A percentile compares a stretch with the other conserved stretches of the same genome.
These are phyloP conservation scores for Oscheius sp. DNA, from an alignment of 2,888 invertebrate genomes.

Conservation along the genomic window DNA sequence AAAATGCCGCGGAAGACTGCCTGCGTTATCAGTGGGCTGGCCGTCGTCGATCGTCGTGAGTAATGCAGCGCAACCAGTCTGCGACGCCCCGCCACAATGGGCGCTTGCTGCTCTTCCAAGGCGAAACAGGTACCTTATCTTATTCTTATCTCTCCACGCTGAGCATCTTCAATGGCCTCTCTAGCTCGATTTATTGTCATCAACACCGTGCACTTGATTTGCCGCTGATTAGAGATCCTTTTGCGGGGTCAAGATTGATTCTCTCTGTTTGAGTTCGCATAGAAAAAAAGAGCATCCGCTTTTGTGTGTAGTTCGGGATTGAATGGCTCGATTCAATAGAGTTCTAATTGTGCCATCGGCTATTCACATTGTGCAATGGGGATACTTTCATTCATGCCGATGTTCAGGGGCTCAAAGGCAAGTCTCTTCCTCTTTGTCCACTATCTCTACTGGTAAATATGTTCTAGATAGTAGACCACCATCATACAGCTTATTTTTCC, in stretches of 20 bases:
- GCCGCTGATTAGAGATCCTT: too few species aligned
- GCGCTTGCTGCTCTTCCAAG: constrained; percentile 59
- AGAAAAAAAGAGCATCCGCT: too few species aligned
- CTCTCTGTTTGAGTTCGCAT: too few species aligned
- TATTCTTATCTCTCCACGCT: constrained; percentile 22
- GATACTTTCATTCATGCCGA: background rate
- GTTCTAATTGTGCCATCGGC: too few species aligned
- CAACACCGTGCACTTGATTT: too few species aligned
- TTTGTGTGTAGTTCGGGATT: too few species aligned
- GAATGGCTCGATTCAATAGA: too few species aligned
- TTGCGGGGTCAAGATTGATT: too few species aligned
- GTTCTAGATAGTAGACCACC: background rate
- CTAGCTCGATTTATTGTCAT: too few species aligned
- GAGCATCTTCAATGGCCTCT: background rate
- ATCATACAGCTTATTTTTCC: background rate
- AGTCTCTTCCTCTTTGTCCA: background rate
- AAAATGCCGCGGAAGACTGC: constrained; percentile 32
- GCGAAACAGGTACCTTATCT: constrained; percentile 51
- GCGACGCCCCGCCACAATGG: constrained; percentile 46
- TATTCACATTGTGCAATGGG: too few species aligned
- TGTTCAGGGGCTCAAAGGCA: constrained; percentile 10
- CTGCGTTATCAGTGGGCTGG: constrained; percentile 36
- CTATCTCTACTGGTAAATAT: background rate
- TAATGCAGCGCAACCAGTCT: constrained; percentile 41
- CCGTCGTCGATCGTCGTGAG: constrained; percentile 30